Evolutionary conservation across 2,888 invertebrate genomes (phyloP).

Genomic region (Aspidiotus rigidus): DNA sequence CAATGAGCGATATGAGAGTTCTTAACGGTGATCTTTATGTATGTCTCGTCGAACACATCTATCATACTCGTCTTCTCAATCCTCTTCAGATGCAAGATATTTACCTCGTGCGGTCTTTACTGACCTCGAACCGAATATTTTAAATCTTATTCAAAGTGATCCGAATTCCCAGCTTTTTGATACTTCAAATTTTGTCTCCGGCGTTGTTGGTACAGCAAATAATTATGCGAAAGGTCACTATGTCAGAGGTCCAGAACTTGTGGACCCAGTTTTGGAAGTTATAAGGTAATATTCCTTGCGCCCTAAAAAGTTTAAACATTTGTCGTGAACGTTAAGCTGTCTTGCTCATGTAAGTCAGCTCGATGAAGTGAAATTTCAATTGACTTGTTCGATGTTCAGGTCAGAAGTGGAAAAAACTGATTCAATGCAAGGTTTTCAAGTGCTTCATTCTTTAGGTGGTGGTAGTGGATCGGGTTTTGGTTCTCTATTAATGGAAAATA

Average conservation of each 20-base stretch:
- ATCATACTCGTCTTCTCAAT: background rate
- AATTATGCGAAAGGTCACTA: slow-evolving; percentile 29
- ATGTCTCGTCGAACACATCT: background rate
- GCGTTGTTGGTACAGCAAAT: slow-evolving; percentile 21
- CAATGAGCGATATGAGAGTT: background rate
- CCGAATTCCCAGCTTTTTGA: slow-evolving; percentile 18
- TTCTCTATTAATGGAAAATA: slow-evolving; percentile 20
- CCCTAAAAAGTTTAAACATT: no score
- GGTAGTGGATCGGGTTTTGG: slow-evolving; percentile 24
- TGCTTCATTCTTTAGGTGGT: slow-evolving; percentile 18
- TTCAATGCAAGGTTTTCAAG: slow-evolving; percentile 25
- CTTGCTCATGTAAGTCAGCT: no score
- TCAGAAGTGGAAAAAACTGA: slow-evolving; percentile 21
- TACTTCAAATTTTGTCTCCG: slow-evolving; percentile 24
- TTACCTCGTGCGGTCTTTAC: slow-evolving; percentile 20
- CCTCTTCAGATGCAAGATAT: slow-evolving; percentile 32
- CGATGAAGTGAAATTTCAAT: background rate
- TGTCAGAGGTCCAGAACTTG: slow-evolving; percentile 19
- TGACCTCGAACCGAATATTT: slow-evolving; percentile 24
- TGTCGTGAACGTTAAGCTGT: no score
- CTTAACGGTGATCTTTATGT: background rate
- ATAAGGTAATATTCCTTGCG: slow-evolving; percentile 5
- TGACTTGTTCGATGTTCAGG: background rate
- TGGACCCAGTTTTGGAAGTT: slow-evolving; percentile 23
- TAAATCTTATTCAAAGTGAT: slow-evolving; percentile 24